A percentile compares a stretch with the other conserved stretches of the same genome.
phyloP scores from a whole-genome alignment of 2,888 invertebrate genomes.

The Alentia gelatinosa region DNA sequence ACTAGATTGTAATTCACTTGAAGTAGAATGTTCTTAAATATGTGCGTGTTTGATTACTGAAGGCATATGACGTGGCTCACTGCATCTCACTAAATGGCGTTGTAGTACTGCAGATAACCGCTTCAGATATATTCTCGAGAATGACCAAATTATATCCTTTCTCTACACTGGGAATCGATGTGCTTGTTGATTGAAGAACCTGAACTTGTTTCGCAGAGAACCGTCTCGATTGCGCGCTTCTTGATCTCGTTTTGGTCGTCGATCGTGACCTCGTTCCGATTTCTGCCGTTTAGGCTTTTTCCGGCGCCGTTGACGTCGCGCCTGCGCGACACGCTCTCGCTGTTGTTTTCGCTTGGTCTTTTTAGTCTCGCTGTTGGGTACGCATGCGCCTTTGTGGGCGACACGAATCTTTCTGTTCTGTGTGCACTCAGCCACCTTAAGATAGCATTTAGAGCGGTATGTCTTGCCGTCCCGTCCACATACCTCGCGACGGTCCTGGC shows the following conservation, averaged over 20 bases:
- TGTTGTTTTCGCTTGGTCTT: neutral
- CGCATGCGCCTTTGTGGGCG: constrained; percentile 28
- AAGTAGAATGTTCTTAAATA: too few species aligned
- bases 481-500: constrained; percentile 66
- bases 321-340: neutral
- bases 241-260: neutral
- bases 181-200: neutral
- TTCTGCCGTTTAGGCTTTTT: neutral
- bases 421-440: constrained; percentile 57
- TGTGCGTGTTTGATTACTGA: too few species aligned
- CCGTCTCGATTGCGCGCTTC: neutral
- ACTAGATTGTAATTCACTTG: too few species aligned
- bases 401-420: constrained; percentile 40
- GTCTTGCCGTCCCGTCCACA: constrained; percentile 74
- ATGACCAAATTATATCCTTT: too few species aligned
- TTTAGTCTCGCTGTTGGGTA: neutral
- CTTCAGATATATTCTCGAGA: too few species aligned
- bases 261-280: neutral
- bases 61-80: too few species aligned
- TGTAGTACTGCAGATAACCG: too few species aligned
- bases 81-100: too few species aligned
- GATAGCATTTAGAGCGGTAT: constrained; percentile 61
- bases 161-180: too few species aligned
- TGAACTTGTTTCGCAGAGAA: neutral
- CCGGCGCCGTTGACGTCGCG: neutral